phyloP scores from a whole-genome alignment of 1,140 invertebrate genomes.

The Zaprionus vittiger region DNA sequence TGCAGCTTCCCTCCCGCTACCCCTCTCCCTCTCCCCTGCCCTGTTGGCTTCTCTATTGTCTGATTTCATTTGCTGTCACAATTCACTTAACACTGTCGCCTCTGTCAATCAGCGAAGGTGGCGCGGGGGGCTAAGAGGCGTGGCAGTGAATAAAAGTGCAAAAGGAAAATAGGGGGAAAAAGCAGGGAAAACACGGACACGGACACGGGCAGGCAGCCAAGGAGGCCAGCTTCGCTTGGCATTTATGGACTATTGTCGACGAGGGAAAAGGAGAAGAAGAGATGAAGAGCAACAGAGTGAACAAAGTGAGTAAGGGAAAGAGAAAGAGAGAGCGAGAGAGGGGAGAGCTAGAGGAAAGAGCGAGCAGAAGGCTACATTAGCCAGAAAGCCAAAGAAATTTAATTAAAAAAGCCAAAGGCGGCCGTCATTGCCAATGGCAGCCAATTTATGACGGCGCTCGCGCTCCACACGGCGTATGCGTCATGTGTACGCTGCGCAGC shows the following conservation, averaged over 20 bases:
- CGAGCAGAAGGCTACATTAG: constrained; percentile 36
- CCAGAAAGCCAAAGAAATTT: constrained; percentile 40
- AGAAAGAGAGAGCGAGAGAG: not conserved
- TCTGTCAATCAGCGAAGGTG: constrained; percentile 13
- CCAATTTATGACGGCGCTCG: constrained; percentile 37
- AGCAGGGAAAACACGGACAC: not conserved
- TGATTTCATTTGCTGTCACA: constrained; percentile 62
- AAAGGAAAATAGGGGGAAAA: not conserved
- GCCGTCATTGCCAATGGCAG: constrained; percentile 37
- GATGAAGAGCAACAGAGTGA: not conserved
- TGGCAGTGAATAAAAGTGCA: not conserved
- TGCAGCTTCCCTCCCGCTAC: not conserved
- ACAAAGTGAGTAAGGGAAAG: not conserved
- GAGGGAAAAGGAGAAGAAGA: not conserved
- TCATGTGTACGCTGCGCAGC: constrained; percentile 16
- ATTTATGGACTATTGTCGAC: constrained; percentile 20
- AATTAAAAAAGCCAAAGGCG: constrained; percentile 50
- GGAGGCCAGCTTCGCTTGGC: constrained; percentile 4
- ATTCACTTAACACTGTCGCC: constrained; percentile 45
- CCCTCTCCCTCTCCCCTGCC: not conserved
- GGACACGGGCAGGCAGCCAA: constrained; percentile 3
- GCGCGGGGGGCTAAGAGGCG: not conserved
- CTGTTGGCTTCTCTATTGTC: constrained; percentile 20
- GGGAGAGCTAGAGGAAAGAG: not conserved
- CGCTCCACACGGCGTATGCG: constrained; percentile 19